A percentile compares a stretch with the other conserved stretches of the same genome.
phyloP scores from a whole-genome alignment of 2,888 invertebrate genomes.

The Stenodema calcarata region DNA sequence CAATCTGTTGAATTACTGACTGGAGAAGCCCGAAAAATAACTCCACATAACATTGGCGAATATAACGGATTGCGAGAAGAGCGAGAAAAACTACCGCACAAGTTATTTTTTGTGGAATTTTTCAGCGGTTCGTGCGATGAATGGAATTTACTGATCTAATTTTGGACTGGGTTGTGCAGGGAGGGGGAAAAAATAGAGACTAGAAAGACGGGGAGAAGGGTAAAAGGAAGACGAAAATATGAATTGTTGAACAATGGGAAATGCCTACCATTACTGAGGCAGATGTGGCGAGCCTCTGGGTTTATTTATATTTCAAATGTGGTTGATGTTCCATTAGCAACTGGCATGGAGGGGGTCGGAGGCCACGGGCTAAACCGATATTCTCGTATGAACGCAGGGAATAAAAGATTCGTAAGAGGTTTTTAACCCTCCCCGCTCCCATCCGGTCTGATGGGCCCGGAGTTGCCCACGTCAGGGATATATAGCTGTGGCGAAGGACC shows the following conservation, averaged over 20 bases:
- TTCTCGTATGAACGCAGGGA: not conserved
- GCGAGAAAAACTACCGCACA: not conserved
- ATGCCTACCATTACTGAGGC: conserved; percentile 20
- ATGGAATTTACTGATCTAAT: not conserved
- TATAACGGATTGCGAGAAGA: not conserved
- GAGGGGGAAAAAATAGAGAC: not conserved
- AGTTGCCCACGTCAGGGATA: not conserved
- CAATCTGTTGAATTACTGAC: not conserved
- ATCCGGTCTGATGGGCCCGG: not conserved
- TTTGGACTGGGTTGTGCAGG: not conserved
- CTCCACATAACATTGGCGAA: not conserved
- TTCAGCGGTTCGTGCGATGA: not conserved
- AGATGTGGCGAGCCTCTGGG: not conserved
- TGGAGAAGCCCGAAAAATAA: not conserved
- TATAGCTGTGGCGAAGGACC: not conserved
- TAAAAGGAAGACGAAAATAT: not conserved
- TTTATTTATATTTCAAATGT: conserved; percentile 37
- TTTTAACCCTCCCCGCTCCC: not conserved
- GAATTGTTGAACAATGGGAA: conserved; percentile 19
- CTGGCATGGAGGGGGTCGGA: not conserved
- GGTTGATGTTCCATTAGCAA: conserved; percentile 33
- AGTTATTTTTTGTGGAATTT: not conserved
- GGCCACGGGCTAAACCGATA: conserved; percentile 22
- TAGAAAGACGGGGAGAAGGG: not conserved
- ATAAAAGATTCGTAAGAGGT: conserved; percentile 37